Conservation (phyloP, 2,888 invertebrate genomes). For the Cephus pygmeus region DNA sequence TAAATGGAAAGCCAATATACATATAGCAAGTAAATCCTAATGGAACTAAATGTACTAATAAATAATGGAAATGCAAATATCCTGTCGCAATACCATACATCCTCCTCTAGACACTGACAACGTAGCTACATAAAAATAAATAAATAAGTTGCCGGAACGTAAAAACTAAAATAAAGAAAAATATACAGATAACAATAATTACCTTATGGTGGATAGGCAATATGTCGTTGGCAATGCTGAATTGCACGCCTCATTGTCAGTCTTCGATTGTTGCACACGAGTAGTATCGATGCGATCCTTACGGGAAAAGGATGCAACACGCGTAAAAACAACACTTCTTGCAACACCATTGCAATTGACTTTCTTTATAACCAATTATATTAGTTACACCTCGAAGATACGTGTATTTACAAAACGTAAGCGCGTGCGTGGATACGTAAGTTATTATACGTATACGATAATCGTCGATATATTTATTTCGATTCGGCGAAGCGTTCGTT, state of each 20-base stretch:
- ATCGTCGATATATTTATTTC: not conserved
- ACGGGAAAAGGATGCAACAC: slow-evolving; percentile 25
- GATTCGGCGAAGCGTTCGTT: not conserved
- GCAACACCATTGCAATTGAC: slow-evolving; percentile 51
- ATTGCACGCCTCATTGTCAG: slow-evolving; percentile 45
- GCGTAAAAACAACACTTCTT: slow-evolving; percentile 40
- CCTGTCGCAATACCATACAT: not conserved
- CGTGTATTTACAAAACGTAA: slow-evolving; percentile 16
- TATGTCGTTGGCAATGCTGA: slow-evolving; percentile 54
- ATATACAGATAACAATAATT: slow-evolving; percentile 17
- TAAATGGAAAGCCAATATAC: not conserved
- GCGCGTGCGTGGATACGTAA: not conserved
- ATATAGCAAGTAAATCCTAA: not conserved
- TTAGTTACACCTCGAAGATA: slow-evolving; percentile 1
- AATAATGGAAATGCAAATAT: not conserved
- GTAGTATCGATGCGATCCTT: slow-evolving; percentile 3
- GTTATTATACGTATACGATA: not conserved
- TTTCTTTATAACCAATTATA: slow-evolving; percentile 21
- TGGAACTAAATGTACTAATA: not conserved
- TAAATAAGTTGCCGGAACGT: not conserved
- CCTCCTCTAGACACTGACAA: not conserved
- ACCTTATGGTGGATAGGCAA: slow-evolving; percentile 60
- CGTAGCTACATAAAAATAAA: not conserved
- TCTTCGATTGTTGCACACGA: slow-evolving; percentile 40
- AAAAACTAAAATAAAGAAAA: not conserved